phyloP scores from a whole-genome alignment of 2,113 vertebrate species.

The Monarcha castaneiventris region DNA sequence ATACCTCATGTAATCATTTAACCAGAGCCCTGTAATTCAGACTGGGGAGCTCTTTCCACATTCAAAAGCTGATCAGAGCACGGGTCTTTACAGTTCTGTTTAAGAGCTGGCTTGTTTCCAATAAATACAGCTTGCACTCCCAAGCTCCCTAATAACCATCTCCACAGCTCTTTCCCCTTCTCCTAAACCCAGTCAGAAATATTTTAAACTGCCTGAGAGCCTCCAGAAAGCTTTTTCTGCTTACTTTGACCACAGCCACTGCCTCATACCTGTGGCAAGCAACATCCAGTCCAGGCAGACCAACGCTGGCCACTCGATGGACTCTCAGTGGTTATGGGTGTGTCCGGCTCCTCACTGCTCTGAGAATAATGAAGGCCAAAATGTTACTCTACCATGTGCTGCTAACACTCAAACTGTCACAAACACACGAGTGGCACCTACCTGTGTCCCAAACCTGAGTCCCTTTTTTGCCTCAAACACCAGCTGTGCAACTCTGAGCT shows the following conservation, averaged over 20 bases:
- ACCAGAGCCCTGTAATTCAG: conserved; percentile 42
- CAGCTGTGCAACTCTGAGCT: neutral
- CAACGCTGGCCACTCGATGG: accelerated
- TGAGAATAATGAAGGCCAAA: accelerated
- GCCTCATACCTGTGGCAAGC: neutral
- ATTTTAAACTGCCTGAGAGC: neutral
- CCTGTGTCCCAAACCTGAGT: neutral
- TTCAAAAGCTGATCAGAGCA: conserved; percentile 6
- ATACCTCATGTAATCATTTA: conserved; percentile 27
- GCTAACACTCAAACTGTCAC: neutral
- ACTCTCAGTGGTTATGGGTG: accelerated
- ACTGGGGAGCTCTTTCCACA: conserved; percentile 8
- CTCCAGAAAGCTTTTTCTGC: neutral
- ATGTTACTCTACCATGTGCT: accelerated
- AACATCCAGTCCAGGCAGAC: neutral
- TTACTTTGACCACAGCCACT: neutral
- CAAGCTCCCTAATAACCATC: neutral
- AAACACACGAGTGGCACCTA: neutral
- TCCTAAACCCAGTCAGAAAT: neutral
- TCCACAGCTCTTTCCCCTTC: neutral
- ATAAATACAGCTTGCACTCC: neutral
- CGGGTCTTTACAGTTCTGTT: neutral
- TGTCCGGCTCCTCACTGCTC: accelerated
- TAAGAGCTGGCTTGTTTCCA: neutral
- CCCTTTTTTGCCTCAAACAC: neutral